Conservation (phyloP, 2,113 vertebrate genomes). For the Numenius arquata region DNA sequence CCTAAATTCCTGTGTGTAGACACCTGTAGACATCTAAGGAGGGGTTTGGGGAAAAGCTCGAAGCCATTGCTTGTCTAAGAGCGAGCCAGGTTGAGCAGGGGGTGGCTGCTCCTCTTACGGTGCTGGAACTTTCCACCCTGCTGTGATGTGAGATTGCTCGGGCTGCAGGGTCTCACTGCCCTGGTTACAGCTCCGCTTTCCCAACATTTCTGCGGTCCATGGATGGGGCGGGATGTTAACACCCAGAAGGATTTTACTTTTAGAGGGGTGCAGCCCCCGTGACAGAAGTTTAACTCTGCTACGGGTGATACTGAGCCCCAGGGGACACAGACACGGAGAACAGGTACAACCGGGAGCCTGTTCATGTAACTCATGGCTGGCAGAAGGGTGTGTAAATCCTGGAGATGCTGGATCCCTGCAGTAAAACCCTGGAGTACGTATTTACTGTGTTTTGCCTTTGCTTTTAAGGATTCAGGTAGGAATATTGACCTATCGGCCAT, state of each 20-base stretch:
- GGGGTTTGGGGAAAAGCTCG: no score
- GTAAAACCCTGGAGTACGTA: background rate
- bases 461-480: background rate
- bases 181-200: background rate
- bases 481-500: background rate
- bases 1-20: background rate
- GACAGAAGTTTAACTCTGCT: background rate
- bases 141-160: background rate
- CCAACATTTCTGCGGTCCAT: fast-evolving
- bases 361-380: background rate
- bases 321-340: background rate
- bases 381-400: background rate
- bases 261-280: background rate
- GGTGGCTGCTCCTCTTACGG: background rate
- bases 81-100: background rate
- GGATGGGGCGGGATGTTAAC: background rate
- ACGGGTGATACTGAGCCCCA: background rate
- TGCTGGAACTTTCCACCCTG: background rate
- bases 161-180: background rate
- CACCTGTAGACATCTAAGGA: background rate
- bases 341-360: background rate
- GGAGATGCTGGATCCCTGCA: background rate
- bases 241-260: background rate
- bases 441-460: background rate
- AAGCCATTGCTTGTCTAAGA: background rate